phyloP scores from a whole-genome alignment of 2,888 invertebrate species.

The Tipula unca region DNA sequence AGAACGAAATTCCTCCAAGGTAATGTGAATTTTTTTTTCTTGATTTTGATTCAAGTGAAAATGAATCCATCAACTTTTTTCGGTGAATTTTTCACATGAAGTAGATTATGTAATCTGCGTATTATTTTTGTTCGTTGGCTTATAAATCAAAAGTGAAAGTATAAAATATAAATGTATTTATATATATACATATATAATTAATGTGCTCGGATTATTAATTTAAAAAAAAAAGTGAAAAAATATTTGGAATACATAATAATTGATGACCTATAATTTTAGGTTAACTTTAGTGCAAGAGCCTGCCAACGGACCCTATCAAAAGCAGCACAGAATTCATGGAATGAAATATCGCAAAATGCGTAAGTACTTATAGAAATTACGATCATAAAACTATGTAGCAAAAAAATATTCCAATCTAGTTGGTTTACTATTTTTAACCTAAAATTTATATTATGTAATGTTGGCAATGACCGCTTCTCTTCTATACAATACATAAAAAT shows the following conservation, averaged over 20 bases:
- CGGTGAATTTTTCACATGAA: not conserved
- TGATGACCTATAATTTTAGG: slow-evolving; percentile 14
- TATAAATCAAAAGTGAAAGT: not conserved
- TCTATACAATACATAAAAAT: not conserved
- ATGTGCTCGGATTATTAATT: not conserved
- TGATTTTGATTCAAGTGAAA: not conserved
- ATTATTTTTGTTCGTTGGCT: not conserved
- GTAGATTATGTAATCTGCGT: not conserved
- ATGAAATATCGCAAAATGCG: not conserved
- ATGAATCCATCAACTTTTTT: not conserved
- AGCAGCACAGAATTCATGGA: not conserved
- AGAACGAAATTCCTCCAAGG: slow-evolving; percentile 32
- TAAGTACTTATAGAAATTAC: not conserved
- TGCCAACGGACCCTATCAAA: not conserved
- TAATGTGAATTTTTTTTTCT: slow-evolving; percentile 28
- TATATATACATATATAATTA: not conserved
- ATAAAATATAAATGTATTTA: not conserved
- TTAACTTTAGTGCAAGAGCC: slow-evolving; percentile 17
- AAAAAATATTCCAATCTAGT: not conserved
- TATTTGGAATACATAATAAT: not conserved
- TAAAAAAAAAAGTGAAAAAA: not conserved
- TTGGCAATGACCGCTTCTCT: not conserved
- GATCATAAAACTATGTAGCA: not conserved
- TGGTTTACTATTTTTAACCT: not conserved
- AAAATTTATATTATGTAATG: not conserved